These are phyloP conservation scores for Schizotus pectinicornis DNA, from an alignment of 2,888 invertebrate species.

Conservation along the genomic window DNA sequence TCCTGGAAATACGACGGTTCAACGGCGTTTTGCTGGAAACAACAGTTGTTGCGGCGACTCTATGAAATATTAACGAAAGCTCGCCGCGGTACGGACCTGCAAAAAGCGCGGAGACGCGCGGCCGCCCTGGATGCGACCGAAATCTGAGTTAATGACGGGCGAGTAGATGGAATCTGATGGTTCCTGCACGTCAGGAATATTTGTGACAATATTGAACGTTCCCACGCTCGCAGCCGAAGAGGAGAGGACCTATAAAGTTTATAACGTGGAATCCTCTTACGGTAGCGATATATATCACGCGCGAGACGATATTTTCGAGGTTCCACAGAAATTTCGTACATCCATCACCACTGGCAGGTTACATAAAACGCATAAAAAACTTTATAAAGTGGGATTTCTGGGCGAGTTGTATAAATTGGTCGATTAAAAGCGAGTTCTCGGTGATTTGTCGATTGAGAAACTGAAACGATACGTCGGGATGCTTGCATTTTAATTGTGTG, in stretches of 20 bases:
- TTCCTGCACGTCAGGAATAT: slow-evolving; percentile 51
- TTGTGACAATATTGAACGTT: slow-evolving; percentile 64
- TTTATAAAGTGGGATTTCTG: slow-evolving; percentile 7
- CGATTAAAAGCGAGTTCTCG: slow-evolving; percentile 12
- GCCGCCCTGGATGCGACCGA: slow-evolving; percentile 37
- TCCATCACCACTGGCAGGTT: slow-evolving; percentile 15
- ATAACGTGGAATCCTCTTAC: slow-evolving; percentile 39
- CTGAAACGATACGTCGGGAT: not conserved
- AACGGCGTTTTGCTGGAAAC: not conserved
- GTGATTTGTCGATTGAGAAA: slow-evolving; percentile 15
- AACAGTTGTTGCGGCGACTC: slow-evolving; percentile 5
- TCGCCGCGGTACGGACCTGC: not conserved
- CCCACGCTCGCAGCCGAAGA: slow-evolving; percentile 59
- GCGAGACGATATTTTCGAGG: slow-evolving; percentile 43
- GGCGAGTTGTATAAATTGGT: slow-evolving; percentile 7
- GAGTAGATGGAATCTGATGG: slow-evolving; percentile 54
- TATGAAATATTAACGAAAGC: slow-evolving; percentile 14
- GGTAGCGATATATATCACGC: slow-evolving; percentile 51
- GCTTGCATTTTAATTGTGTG: slow-evolving; percentile 24
- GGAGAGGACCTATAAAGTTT: slow-evolving; percentile 27
- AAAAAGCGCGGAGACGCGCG: slow-evolving; percentile 8
- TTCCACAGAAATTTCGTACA: slow-evolving; percentile 3
- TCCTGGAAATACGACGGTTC: slow-evolving; percentile 5
- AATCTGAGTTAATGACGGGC: slow-evolving; percentile 48
- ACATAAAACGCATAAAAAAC: slow-evolving; percentile 2